Evolutionary conservation across 2,888 invertebrate genomes (phyloP), one percentile per base, ranked within the genome.

Genomic region (Agonopterix arenella): DNA sequence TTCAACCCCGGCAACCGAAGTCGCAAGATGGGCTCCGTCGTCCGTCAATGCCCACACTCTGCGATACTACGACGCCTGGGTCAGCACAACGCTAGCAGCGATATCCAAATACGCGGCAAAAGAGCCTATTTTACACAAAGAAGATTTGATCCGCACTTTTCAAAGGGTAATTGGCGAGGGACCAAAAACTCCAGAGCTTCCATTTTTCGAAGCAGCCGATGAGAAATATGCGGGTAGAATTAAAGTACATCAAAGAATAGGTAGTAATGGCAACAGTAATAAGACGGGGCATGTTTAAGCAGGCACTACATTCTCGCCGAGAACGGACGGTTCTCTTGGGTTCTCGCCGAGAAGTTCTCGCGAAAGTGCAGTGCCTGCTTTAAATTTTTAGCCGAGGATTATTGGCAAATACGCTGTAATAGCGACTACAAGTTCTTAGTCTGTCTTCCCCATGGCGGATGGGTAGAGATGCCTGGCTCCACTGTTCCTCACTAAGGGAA

Each of bases 61-160:
- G 46, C 80, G 79, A 0, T 85, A 84, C 41, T 86, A 88, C 60
- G 85, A 85, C 44, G 86, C 86, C 0, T 88, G 86, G 86, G 74
- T 88, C 0, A 64, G 78, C 43, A 84, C 80, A 0, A 79, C 78
- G 0, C 46, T 82, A 0, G 70, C 82, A 0, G 82, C 83, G 0
- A 64, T 80, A 0, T 62, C 76, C 0, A 78, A 68, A 28, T 28
- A 2, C 5, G 7, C 28, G 52, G 59, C 60, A 8, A 42, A 41
- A 11, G 28, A 36, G 13, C 10, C 4, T 40, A 9, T n/a, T 2
- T n/a, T 40, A 4, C 10, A n/a, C 9, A n/a, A 40, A 40, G 40
- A 40, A 40, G 1, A 40, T 40, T n/a, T 43, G 5, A 28, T 13
- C 2, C 7, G 10, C 9, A 28, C 47, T 2, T 13, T 48, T n/a